Evolutionary conservation across 2,113 vertebrate species (phyloP).

Genomic region (Tetrax tetrax): DNA sequence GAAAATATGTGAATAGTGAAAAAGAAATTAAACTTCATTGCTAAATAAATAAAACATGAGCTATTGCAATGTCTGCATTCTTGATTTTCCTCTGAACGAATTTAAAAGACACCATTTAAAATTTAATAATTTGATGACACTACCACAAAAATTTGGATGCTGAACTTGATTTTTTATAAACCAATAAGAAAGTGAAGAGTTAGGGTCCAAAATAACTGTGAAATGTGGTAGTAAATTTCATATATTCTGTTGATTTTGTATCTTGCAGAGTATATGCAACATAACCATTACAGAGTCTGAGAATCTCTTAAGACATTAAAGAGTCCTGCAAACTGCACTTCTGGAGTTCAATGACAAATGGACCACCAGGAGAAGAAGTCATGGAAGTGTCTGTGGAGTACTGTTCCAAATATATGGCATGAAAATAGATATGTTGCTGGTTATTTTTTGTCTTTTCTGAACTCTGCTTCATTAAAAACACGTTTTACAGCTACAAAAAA

Average conservation of each 20-base stretch:
- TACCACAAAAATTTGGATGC: not conserved
- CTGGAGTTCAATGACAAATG: not conserved
- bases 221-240: not conserved
- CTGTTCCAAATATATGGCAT: not conserved
- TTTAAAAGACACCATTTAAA: not conserved
- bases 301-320: not conserved
- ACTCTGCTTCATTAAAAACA: not conserved
- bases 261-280: not conserved
- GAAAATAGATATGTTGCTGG: not conserved
- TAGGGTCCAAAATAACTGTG: not conserved
- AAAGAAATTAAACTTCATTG: not conserved
- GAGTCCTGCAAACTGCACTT: not conserved
- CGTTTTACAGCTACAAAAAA: not conserved
- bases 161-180: not conserved
- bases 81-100: not conserved
- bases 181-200: not conserved
- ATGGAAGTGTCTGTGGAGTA: not conserved
- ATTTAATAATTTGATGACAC: not conserved
- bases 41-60: not conserved
- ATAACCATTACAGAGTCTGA: not conserved
- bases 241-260: not conserved
- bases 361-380: not conserved
- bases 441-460: not conserved
- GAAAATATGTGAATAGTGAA: not conserved
- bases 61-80: not conserved